Evolutionary conservation across 2,888 invertebrate genomes (phyloP), one percentile per base, ranked within the genome.

Genomic region (Schizotus pectinicornis): DNA sequence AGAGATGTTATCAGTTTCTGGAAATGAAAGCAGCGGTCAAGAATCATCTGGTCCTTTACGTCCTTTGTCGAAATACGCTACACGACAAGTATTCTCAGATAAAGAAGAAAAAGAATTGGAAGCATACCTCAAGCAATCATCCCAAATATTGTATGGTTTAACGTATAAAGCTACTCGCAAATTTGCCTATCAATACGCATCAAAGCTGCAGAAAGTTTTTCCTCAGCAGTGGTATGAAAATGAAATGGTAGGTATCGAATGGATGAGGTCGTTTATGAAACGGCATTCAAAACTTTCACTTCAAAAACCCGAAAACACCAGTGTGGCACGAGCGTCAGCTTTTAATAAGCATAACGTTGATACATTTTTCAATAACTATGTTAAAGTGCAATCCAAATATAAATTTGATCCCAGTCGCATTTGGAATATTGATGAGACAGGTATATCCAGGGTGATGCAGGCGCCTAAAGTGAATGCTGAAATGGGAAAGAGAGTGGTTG

Each of bases 271-370:
- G 12, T 31, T 45, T 13, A 45, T 31, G 46, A 45, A 32, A 30
- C 30, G 46, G 30, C 60, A 43, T 30, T 32, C 45, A 11, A 42
- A 41, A 46, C 50, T 64, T 13, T 62, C 60, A 2, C 48, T 55
- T 39, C 45, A 60, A 22, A 64, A 59, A 30, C 39, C 59, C 34
- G 59, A 61, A 48, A 59, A 58, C 22, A 22, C 22, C 22, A 63
- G 58, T 43, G 46, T 63, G 31, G 59, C 59, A 22, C 35, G 62
- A 50, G 49, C 62, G 11, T 34, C 53, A 7, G 37, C 56, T 31
- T 59, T 51, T 34, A 59, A 59, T 33, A 33, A 35, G 36, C 5
- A 39, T 30, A 61, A 58, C 35, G 61, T 61, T 6, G 13, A 45
- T 11, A 36, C 22, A 22, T 22, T 22, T 22, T 22, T 22, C 22